Evolutionary conservation across 2,113 vertebrate genomes (phyloP).

Genomic region (Neotragus moschatus): DNA sequence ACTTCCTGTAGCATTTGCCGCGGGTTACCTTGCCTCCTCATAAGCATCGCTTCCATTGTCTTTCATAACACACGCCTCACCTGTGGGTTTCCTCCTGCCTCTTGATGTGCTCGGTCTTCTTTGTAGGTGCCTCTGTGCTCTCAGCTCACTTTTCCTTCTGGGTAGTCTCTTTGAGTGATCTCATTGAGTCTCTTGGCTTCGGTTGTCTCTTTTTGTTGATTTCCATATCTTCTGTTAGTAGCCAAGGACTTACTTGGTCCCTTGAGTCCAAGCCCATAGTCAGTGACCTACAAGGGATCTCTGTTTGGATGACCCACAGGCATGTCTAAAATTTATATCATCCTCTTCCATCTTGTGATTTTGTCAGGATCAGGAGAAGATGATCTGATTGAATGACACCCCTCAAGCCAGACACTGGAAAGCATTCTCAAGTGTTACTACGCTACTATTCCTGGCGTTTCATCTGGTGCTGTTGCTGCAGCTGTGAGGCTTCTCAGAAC

Average conservation of each 20-base stretch:
- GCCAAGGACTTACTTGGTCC: background rate
- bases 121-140: background rate
- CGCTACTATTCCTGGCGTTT: accelerated
- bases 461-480: background rate
- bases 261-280: background rate
- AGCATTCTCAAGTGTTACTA: background rate
- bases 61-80: background rate
- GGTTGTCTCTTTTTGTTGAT: background rate
- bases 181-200: background rate
- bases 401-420: background rate
- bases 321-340: background rate
- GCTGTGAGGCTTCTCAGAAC: background rate
- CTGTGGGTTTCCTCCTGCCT: background rate
- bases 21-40: background rate
- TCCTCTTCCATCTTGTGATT: background rate
- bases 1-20: background rate
- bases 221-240: background rate
- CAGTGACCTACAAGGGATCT: background rate
- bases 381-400: background rate
- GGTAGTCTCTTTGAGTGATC: background rate
- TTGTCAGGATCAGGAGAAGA: background rate
- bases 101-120: no score
- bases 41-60: background rate
- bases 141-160: background rate
- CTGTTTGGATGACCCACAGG: background rate